phyloP scores from a whole-genome alignment of 1,140 invertebrate species.

The Pomacea maculata region DNA sequence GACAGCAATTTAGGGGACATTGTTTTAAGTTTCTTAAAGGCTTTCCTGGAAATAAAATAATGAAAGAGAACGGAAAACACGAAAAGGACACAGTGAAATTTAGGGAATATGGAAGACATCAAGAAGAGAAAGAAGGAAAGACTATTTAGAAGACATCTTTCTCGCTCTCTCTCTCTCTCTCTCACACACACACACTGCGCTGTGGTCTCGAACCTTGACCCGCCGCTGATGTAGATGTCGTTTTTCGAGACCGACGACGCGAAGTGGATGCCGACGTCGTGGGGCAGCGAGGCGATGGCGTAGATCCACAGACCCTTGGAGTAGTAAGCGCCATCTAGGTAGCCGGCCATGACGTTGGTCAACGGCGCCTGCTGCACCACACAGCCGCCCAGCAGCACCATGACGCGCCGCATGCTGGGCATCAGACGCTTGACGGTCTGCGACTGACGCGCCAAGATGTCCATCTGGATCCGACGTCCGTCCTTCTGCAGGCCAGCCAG shows the following conservation, averaged over 20 bases:
- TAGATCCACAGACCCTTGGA: conserved; percentile 6
- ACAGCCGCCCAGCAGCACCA: conserved; percentile 21
- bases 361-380: conserved; percentile 29
- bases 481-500: conserved; percentile 14
- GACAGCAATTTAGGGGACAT: too few relatives aligned
- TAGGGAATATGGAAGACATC: too few relatives aligned
- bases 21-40: too few relatives aligned
- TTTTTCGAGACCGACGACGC: conserved; percentile 15
- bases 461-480: conserved; percentile 13
- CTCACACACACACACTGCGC: too few relatives aligned
- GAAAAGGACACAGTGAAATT: too few relatives aligned
- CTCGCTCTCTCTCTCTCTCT: too few relatives aligned
- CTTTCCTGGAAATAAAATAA: too few relatives aligned
- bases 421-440: conserved; percentile 15
- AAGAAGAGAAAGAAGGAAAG: too few relatives aligned
- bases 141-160: too few relatives aligned
- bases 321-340: conserved; percentile 20
- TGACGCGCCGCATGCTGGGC: conserved; percentile 15
- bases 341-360: conserved; percentile 24
- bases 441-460: conserved; percentile 3
- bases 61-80: too few relatives aligned
- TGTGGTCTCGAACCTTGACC: conserved; percentile 24
- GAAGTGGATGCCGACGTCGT: conserved; percentile 10
- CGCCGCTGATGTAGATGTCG: conserved; percentile 34
- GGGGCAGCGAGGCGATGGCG: conserved; percentile 26